Percentiles rank a stretch among this genome's conserved stretches.
Conservation (phyloP, 2,113 vertebrate species). For the Callospermophilus lateralis region DNA sequence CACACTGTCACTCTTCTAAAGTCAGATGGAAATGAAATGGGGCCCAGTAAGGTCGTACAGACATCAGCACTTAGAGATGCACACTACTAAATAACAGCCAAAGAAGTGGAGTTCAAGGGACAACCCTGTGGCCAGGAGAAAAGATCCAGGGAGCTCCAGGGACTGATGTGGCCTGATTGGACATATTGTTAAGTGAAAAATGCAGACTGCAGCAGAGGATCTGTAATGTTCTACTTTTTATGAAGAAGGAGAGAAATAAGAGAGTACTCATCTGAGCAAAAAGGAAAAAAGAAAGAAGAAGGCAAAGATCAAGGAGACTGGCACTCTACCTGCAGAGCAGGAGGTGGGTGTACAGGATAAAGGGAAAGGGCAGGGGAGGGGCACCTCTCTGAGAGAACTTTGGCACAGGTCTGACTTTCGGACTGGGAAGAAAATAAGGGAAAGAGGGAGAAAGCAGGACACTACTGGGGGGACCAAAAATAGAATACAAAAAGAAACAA, state of each 20-base stretch:
- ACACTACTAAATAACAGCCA: not conserved
- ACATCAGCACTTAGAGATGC: not conserved
- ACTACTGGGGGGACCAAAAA: not conserved
- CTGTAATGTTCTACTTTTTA: not conserved
- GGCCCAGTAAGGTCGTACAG: not conserved
- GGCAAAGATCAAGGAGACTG: not conserved
- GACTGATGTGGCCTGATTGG: not conserved
- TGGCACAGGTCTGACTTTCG: not conserved
- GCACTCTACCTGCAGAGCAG: no score
- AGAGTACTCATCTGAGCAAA: not conserved
- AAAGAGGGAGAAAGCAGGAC: not conserved
- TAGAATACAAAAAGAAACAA: not conserved
- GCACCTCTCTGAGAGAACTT: not conserved
- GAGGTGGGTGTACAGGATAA: fast-evolving
- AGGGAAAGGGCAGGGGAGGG: not conserved
- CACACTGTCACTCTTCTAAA: not conserved
- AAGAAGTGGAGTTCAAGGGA: not conserved
- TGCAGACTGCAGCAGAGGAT: not conserved
- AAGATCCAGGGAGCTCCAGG: not conserved
- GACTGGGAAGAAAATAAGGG: not conserved
- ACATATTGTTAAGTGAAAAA: not conserved
- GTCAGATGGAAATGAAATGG: not conserved
- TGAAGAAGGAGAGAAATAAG: not conserved
- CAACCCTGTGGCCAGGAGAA: not conserved
- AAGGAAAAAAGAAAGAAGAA: not conserved